Evolutionary conservation across 2,888 invertebrate genomes (phyloP), one percentile per base, ranked within the genome.

Genomic region (Glaucopsyche alexis): DNA sequence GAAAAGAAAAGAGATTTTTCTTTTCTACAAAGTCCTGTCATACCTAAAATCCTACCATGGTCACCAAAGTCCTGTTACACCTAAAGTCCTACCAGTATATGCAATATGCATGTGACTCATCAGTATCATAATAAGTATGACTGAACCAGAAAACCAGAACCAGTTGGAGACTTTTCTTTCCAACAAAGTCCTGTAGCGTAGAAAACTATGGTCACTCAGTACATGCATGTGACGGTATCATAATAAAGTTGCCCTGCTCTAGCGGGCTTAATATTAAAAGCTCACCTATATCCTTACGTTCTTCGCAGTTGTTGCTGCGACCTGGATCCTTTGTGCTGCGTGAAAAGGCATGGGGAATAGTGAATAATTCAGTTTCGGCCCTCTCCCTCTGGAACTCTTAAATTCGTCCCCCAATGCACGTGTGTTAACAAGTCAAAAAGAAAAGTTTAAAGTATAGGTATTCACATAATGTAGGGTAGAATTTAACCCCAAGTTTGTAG

Each of bases 311-410:
- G 88, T 90, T 89, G 83, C 84, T 85, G 79, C 87, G 89, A 84
- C 90, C 89, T 90, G 88, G 84, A 88, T 91, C 90, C 83, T 87
- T 92, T 92, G 91, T 91, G 84, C 87, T 80, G 80, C 79, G 86
- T 90, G 88, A 91, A 91, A 90, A 87, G 90, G 91, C 83, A 81
- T 84, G 85, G 85, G 81, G 84, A 83, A 87, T 84, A 86, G 87
- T 91, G 87, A 92, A 92, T 92, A 91, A 92, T 91, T 91, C 87
- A 92, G 85, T 80, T 86, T 83, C 81, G 82, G 81, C 81, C 83
- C 81, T 79, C 81, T 81, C 80, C 85, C 84, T 82, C 80, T 80
- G 73, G 84, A 86, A 86, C 84, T 86, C 85, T 86, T 85, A 87
- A 86, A 87, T 86, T 84, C 42, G 47, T 42, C 55, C 67, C 72